Evolutionary conservation across 1,140 invertebrate genomes (phyloP).

Genomic region (Diachasmimorpha longicaudata): DNA sequence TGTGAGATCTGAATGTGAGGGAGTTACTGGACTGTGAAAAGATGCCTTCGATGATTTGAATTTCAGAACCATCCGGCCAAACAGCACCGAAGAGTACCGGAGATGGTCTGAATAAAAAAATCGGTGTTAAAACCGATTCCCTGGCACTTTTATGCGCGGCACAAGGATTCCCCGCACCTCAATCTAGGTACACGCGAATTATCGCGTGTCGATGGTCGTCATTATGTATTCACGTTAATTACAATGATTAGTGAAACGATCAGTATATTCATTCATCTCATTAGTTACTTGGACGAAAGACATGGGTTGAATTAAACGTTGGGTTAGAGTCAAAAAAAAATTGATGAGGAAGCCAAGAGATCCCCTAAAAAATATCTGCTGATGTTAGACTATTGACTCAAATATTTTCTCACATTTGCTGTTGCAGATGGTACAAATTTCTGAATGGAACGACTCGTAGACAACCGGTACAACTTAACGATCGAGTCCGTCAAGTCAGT

Average conservation of each 20-base stretch:
- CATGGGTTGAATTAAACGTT: background rate
- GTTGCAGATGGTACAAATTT: constrained; percentile 92
- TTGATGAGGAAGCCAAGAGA: background rate
- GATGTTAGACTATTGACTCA: background rate
- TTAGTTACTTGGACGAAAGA: no score
- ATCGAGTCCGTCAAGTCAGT: constrained; percentile 90
- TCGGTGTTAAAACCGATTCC: constrained; percentile 45
- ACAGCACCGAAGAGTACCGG: constrained; percentile 67
- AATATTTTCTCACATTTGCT: constrained; percentile 43
- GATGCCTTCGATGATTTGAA: constrained; percentile 32
- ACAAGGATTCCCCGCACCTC: constrained; percentile 69
- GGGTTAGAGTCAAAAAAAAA: background rate
- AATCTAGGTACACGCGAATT: constrained; percentile 47
- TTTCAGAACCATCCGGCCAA: constrained; percentile 70
- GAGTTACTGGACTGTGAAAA: background rate
- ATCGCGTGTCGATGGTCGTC: constrained; percentile 9
- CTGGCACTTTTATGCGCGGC: constrained; percentile 71
- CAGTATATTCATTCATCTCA: background rate
- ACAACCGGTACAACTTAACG: constrained; percentile 82
- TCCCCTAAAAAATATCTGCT: no score
- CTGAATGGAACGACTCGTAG: constrained; percentile 83
- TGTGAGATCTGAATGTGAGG: no score
- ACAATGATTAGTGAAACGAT: background rate
- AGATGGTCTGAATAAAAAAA: constrained; percentile 51
- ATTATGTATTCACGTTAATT: background rate